phyloP scores from a whole-genome alignment of 2,888 invertebrate species.

The Mayetiola destructor region DNA sequence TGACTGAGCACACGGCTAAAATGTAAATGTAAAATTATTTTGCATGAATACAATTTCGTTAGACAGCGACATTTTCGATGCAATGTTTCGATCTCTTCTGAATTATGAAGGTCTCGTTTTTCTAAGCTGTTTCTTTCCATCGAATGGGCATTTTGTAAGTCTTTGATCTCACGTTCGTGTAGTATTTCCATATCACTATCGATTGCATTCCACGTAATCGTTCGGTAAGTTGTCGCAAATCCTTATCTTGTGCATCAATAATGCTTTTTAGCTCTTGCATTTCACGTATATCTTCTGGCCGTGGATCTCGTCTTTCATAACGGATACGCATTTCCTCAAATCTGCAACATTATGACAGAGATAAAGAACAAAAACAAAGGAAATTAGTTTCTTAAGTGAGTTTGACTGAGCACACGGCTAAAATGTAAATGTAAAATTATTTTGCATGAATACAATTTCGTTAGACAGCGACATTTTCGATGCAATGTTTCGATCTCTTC shows the following conservation, averaged over 20 bases:
- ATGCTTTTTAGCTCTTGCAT: conserved; percentile 40
- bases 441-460: conserved; percentile 44
- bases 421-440: background rate
- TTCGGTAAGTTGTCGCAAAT: conserved; percentile 41
- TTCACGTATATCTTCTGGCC: conserved; percentile 40
- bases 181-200: conserved; percentile 37
- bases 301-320: conserved; percentile 42
- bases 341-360: conserved; percentile 24
- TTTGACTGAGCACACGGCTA: background rate
- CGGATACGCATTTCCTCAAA: conserved; percentile 44
- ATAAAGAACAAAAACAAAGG: conserved; percentile 13
- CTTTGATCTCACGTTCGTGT: conserved; percentile 33
- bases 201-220: conserved; percentile 41
- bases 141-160: conserved; percentile 33
- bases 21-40: background rate
- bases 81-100: conserved; percentile 41
- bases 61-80: conserved; percentile 42
- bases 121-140: conserved; percentile 32
- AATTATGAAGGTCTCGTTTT: conserved; percentile 38
- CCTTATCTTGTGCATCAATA: conserved; percentile 44
- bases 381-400: conserved; percentile 1
- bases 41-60: conserved; percentile 38
- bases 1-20: background rate
- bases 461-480: conserved; percentile 41
- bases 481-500: conserved; percentile 43